Base-by-base conservation (phyloP, 2,113 vertebrate species). In the Petroica traversi region DNA sequence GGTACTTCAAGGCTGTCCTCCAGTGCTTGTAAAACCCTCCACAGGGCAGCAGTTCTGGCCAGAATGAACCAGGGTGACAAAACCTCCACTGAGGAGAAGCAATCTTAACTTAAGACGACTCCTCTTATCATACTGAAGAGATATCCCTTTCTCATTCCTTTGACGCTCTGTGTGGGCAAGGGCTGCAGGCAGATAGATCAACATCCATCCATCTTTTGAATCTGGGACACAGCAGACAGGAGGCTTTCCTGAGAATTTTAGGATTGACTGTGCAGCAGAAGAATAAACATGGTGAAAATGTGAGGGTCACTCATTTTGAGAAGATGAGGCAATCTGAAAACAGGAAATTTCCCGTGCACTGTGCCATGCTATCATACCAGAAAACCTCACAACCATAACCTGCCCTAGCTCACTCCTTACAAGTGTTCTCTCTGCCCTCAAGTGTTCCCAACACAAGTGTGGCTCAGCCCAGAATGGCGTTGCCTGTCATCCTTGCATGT, bases 311-410 rank as follows among this genome's bases (percentile, higher is more conserved):
- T 28, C 19, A 64, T 76, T 73, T 31, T 33, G 12, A 40, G 34
- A 38, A 61, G 25, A 45, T 19, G 7, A 64, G 29, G n/a, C 18
- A 41, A 51, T 13, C 18, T 57, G 45, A 84, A 63, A 68, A 3
- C 17, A 49, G 48, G 15, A 68, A 19, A 23, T 33, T 63, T 14
- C 9, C 43, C 46, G 16, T 29, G 36, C 45, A 29, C 16, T 12
- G 0, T 11, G 40, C 38, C 29, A 2, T 19, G 29, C 7, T 68
- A 14, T 19, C 3, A 0, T 51, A 54, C 0, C 6, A 91, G 49
- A 80, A 64, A 87, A 13, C 24, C 29, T 89, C 3, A 7, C 23
- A 76, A 46, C 6, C 5, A 16, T 48, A 55, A 38, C 11, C 5
- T 5, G 3, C 7, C 28, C 4, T 6, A 73, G 34, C 19, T 61